Base-by-base conservation (phyloP, 2,797 vertebrate species). In the Synanceia verrucosa region DNA sequence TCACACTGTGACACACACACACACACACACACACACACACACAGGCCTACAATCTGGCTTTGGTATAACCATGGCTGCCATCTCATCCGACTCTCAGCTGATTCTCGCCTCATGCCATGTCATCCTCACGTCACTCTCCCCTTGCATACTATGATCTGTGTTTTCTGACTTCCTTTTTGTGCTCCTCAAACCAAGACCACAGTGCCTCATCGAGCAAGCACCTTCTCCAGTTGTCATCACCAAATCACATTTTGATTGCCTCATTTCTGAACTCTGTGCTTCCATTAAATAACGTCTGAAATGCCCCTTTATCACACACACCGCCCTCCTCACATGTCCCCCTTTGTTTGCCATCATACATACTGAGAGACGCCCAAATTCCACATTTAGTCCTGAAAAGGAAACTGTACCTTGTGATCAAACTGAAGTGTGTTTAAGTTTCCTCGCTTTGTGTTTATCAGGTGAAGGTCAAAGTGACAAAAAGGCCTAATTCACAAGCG, bases 101-200 rank as follows among this genome's bases (percentile, higher is more conserved):
- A 84, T 91, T 65, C 76, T 76, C 76, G 64, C 87, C 73, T 90
- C 86, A 87, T 87, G 71, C 85, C 87, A 78, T 89, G 81, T 85
- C 89, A 88, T 89, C 74, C 60, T 82, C 80, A 75, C 79, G 65
- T 86, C 86, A 76, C 81, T n/a, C 66, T 44, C 37, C 73, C 53
- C 64, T 65, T 53, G 24, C 79, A 78, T 63, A 64, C 78, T 67
- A 58, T 64, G 65, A 71, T 83, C 84, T 58, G 64, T 80, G 56
- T 79, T 52, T 70, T 60, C 55, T 68, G 58, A 73, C 71, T 76
- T 62, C 60, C 16, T 65, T 55, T 24, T 65, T 62, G 64, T 61
- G 37, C 37, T 70, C 50, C 48, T 70, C 73, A 34, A 39, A 51
- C 68, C 56, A 28, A 63, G 67, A 68, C 65, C 83, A 58, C 76